Conservation (phyloP, 2,888 invertebrate genomes). For the Agrotis puta region DNA sequence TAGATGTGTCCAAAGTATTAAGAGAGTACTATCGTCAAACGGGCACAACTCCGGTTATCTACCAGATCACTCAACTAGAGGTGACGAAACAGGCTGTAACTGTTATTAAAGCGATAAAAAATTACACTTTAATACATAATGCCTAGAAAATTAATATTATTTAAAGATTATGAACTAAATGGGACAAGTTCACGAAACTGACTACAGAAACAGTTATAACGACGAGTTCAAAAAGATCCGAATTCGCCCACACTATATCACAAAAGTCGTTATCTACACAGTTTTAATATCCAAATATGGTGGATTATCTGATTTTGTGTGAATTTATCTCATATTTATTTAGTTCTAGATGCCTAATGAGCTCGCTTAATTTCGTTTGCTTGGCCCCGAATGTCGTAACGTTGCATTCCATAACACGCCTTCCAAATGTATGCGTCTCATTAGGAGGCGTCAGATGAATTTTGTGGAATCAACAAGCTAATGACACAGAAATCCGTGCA, state of each 20-base stretch:
- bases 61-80: background rate
- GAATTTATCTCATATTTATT: conserved; percentile 58
- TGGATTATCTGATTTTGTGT: conserved; percentile 62
- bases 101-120: conserved; percentile 30
- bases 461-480: conserved; percentile 75
- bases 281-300: conserved; percentile 63
- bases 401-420: conserved; percentile 74
- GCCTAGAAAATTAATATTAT: conserved; percentile 29
- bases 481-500: conserved; percentile 68
- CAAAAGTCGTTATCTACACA: conserved; percentile 49
- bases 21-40: too few relatives aligned
- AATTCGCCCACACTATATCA: conserved; percentile 45
- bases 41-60: too few relatives aligned
- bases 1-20: too few relatives aligned
- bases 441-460: conserved; percentile 75
- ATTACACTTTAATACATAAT: conserved; percentile 28
- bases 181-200: conserved; percentile 43
- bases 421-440: conserved; percentile 74
- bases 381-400: conserved; percentile 72
- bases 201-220: conserved; percentile 54
- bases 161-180: conserved; percentile 44
- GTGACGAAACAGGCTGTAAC: background rate
- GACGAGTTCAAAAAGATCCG: conserved; percentile 30
- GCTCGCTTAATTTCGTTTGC: conserved; percentile 72
- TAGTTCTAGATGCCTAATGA: conserved; percentile 71